Base-by-base conservation (phyloP, 2,797 vertebrate species). In the Gastrophryne carolinensis region DNA sequence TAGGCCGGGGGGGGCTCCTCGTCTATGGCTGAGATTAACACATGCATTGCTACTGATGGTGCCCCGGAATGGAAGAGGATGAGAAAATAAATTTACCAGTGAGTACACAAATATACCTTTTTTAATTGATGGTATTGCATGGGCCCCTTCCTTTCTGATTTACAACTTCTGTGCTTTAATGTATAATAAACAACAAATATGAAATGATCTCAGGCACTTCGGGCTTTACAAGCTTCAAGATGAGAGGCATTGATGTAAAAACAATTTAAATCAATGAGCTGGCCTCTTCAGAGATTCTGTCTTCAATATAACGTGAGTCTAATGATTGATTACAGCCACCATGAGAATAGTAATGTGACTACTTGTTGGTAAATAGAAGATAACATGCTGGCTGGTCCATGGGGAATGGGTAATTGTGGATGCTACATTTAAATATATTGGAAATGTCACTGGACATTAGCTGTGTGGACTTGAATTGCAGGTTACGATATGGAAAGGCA, bases 311-410 rank as follows among this genome's bases (percentile, higher is more conserved):
- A 64, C 32, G 4, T 44, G 49, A 73, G 63, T 64, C 30, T 29
- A 44, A 64, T 54, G 60, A 73, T 73, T 64, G 60, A 73, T 73
- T 73, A 17, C 32, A 73, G 34, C 30, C 13, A 64, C 21, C n/a
- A 17, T 21, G 7, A 54, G 60, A 32, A 56, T 64, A 54, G 60
- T 15, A 44, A 44, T 29, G 17, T 24, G 6, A 64, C 9, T 63
- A n/a, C 23, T 53, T 29, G 47, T 29, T 64, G 64, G 41, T 73
- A 63, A 73, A 44, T 24, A 21, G 24, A 63, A 41, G n/a, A 64
- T 44, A 30, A 64, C 44, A 64, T 56, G n/a, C 53, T 54, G 49
- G n/a, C 49, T 29, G 24, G 12, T 30, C 49, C 34, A 56, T 39
- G 3, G 71, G 53, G 58, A 52, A 39, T 41, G 10, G 19, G 15